Percentiles rank a stretch among this genome's conserved stretches.
phyloP scores from a whole-genome alignment of 64 coral and sea anemone genomes.

The Platygyra sinensis region DNA sequence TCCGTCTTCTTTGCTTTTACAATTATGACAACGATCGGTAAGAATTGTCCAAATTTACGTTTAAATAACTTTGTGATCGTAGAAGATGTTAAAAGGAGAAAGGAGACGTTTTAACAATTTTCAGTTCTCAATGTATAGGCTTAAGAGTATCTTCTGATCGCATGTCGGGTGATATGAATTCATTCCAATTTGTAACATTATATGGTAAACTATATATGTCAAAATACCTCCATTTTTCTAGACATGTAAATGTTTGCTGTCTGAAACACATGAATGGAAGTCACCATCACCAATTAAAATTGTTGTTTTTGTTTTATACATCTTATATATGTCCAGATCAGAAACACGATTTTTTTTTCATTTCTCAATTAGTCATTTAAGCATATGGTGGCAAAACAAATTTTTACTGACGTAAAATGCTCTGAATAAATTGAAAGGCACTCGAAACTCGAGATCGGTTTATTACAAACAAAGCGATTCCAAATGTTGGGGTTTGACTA shows the following conservation, averaged over 20 bases:
- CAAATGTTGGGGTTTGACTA: no score
- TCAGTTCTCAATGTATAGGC: not conserved
- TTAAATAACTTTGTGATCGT: not conserved
- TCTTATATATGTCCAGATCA: no score
- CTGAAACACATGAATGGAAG: not conserved
- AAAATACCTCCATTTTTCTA: not conserved
- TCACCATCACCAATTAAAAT: no score
- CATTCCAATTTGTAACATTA: not conserved
- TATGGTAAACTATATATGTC: not conserved
- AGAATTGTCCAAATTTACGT: not conserved
- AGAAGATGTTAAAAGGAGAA: no score
- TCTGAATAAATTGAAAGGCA: not conserved
- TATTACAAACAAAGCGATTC: no score
- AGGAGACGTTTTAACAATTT: not conserved
- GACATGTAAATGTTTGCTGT: not conserved
- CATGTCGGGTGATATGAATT: no score
- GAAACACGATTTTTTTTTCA: not conserved
- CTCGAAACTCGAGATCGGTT: no score
- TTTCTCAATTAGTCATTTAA: not conserved
- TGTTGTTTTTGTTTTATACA: no score
- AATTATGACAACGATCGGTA: conserved; percentile 99
- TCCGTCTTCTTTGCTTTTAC: conserved; percentile 84
- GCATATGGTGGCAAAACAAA: not conserved
- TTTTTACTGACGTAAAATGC: not conserved
- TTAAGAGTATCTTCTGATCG: not conserved